These are phyloP conservation scores for Portevinia maculata DNA, from an alignment of 2,888 invertebrate species.

Conservation along the genomic window DNA sequence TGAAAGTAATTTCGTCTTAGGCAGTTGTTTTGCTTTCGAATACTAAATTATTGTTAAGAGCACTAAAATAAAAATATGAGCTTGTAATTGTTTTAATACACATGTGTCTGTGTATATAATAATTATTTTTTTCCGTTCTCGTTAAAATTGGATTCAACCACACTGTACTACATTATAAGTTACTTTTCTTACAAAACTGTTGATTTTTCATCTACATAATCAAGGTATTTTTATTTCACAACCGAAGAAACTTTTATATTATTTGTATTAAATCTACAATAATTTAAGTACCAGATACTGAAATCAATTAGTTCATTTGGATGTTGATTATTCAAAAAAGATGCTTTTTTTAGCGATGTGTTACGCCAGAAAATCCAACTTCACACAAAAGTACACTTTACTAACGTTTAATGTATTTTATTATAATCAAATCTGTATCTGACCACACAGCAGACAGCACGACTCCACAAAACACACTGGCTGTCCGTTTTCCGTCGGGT, in stretches of 20 bases:
- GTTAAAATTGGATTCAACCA: slow-evolving; percentile 19
- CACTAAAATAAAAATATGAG: slow-evolving; percentile 53
- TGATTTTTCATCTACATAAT: slow-evolving; percentile 33
- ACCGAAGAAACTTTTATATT: not conserved
- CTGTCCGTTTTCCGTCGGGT: too few species aligned
- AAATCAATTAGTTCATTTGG: too few species aligned
- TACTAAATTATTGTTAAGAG: slow-evolving; percentile 62
- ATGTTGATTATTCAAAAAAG: too few species aligned
- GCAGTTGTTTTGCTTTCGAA: slow-evolving; percentile 53
- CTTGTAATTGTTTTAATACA: slow-evolving; percentile 50
- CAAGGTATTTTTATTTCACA: not conserved
- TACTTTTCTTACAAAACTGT: slow-evolving; percentile 39
- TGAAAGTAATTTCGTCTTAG: slow-evolving; percentile 29
- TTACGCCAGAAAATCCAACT: too few species aligned
- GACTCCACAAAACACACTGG: too few species aligned
- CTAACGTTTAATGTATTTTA: too few species aligned
- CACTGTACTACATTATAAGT: slow-evolving; percentile 51
- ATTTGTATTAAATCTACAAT: too few species aligned
- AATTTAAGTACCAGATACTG: too few species aligned
- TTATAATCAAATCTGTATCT: too few species aligned
- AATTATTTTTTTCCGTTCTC: slow-evolving; percentile 27
- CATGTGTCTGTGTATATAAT: slow-evolving; percentile 27
- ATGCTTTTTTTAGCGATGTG: too few species aligned
- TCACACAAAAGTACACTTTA: too few species aligned
- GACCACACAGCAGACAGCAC: too few species aligned